A percentile compares a stretch with the other conserved stretches of the same genome.
These are phyloP conservation scores for Xestia ashworthii DNA, from an alignment of 2,888 invertebrate genomes.

Conservation along the genomic window DNA sequence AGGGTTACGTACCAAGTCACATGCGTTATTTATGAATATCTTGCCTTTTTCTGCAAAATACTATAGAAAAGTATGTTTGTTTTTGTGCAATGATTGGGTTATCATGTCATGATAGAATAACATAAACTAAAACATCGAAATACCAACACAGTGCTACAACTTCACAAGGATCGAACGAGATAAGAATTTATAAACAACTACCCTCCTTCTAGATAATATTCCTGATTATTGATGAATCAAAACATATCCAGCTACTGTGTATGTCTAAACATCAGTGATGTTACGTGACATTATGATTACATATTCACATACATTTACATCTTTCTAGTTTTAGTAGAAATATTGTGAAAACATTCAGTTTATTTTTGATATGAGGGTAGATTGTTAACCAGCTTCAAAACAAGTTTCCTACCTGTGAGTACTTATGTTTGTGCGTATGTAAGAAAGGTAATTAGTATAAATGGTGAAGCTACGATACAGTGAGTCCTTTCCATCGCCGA, in stretches of 20 bases:
- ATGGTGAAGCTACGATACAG: constrained; percentile 64
- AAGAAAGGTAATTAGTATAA: constrained; percentile 70
- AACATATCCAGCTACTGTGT: not conserved
- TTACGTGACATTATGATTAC: constrained; percentile 7
- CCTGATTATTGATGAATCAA: constrained; percentile 4
- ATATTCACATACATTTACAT: not conserved
- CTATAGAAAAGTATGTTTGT: not conserved
- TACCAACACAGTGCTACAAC: constrained; percentile 13
- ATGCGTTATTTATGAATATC: constrained; percentile 12
- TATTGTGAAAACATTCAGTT: not conserved
- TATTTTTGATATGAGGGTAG: constrained; percentile 67
- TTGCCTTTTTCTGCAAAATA: not conserved
- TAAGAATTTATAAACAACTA: constrained; percentile 34
- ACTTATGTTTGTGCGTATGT: constrained; percentile 54
- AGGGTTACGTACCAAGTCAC: constrained; percentile 15
- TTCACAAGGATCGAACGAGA: constrained; percentile 27
- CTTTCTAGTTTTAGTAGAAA: not conserved
- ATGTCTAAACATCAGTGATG: not conserved
- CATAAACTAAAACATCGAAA: constrained; percentile 18
- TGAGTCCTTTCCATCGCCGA: constrained; percentile 68
- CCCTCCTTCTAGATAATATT: constrained; percentile 34
- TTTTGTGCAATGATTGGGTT: constrained; percentile 2
- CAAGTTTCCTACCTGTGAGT: constrained; percentile 50
- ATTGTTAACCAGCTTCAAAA: constrained; percentile 22
- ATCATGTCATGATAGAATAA: not conserved